Evolutionary conservation across 1,140 invertebrate genomes (phyloP), one percentile per base, ranked within the genome.

Genomic region (Zophobas morio): DNA sequence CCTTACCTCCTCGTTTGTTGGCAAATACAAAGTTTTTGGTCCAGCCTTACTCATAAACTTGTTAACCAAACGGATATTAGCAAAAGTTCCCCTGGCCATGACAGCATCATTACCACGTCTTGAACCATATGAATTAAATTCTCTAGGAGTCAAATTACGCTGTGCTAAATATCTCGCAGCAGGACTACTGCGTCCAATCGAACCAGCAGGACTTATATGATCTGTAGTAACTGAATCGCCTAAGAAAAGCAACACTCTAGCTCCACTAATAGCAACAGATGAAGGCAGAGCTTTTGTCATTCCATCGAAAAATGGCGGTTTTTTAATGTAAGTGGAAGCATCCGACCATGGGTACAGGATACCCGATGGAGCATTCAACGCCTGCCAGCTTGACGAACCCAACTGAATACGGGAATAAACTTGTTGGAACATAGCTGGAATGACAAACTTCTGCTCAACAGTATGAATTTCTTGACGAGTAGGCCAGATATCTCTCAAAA

Each of bases 51-150:
- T 81, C 32, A 97, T 87, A 80, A 99, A 92, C 87, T 98, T 98
- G 88, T 99, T 99, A 0, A 98, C 90, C 35, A 99, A 87, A 32
- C 98, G 93, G 85, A 99, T 99, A 88, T 99, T 99, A 46, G 98
- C 98, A 88, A 99, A 99, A 0, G 98, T 99, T 20, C 98, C 98
- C 39, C 98, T 90, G 0, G 93, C 92, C 98, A 99, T 99, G 6
- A 99, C 92, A 34, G 93, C 96, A 88, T 99, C 98, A 87, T 99
- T 98, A 40, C 98, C 98, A 83, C 98, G 92, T 6, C 98, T 90
- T 0, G 97, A 96, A 0, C 98, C 98, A 87, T 99, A 99, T 0
- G 98, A 99, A 88, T 99, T 99, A 86, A 99, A 99, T 82, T 99
- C 96, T 79, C 93, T 92, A 0, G 97, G 96, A 0, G 94, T 95